Conservation (phyloP, 92 coral and sea anemone species). For the Paragorgia papillata region DNA sequence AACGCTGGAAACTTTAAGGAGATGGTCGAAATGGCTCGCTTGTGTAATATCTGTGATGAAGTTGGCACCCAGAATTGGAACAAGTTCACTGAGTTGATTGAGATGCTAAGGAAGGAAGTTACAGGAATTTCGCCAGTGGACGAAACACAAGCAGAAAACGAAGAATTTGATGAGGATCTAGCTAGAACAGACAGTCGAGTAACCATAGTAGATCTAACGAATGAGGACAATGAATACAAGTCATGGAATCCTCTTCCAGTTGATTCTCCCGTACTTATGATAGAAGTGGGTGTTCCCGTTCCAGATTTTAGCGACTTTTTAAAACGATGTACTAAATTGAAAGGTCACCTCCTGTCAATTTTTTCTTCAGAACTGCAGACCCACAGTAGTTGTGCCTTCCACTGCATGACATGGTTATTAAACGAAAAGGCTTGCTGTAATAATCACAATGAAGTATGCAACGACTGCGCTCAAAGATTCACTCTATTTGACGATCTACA, state of each 20-base stretch:
- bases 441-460: slow-evolving; percentile 27
- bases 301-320: background rate
- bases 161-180: background rate
- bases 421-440: slow-evolving; percentile 30
- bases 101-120: background rate
- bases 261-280: slow-evolving; percentile 37
- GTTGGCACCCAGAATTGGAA: slow-evolving; percentile 41
- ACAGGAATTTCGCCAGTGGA: background rate
- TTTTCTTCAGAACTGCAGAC: slow-evolving; percentile 12
- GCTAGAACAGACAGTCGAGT: background rate
- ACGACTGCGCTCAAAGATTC: slow-evolving; percentile 30
- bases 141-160: slow-evolving; percentile 11
- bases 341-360: slow-evolving; percentile 38
- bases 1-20: slow-evolving; percentile 31
- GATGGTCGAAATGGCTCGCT: slow-evolving; percentile 28
- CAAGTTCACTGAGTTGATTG: slow-evolving; percentile 5
- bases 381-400: slow-evolving; percentile 39
- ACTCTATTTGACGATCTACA: background rate
- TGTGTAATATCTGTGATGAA: slow-evolving; percentile 44
- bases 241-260: background rate
- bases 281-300: slow-evolving; percentile 9
- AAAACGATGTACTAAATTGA: slow-evolving; percentile 18
- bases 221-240: slow-evolving; percentile 18
- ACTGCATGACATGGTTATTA: slow-evolving; percentile 6
- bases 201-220: slow-evolving; percentile 9